Evolutionary conservation across 2,113 vertebrate genomes (phyloP).

Genomic region (Neogobius melanostomus): DNA sequence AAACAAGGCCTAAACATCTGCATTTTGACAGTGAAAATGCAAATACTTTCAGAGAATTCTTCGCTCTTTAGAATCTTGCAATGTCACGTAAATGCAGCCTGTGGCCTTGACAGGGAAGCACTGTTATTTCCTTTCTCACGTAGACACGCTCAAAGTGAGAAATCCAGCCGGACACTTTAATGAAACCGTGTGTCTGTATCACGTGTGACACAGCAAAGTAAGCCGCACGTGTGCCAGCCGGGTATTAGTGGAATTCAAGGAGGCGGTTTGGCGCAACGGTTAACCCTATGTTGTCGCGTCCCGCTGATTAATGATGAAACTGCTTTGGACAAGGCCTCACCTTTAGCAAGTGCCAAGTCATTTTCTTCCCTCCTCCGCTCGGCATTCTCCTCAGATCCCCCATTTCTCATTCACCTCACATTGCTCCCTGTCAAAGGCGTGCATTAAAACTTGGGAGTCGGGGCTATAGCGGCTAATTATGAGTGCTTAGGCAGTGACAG

Average conservation of each 20-base stretch:
- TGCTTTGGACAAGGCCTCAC: slow-evolving; percentile 46
- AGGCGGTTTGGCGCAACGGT: slow-evolving; percentile 37
- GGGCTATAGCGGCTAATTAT: slow-evolving; percentile 44
- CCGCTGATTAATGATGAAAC: slow-evolving; percentile 47
- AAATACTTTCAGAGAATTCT: no score
- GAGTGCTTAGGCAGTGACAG: slow-evolving; percentile 51
- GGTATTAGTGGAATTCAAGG: slow-evolving; percentile 30
- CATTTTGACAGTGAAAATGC: no score
- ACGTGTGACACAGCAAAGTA: no score
- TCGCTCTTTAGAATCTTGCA: no score
- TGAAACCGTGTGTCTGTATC: background rate
- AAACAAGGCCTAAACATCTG: no score
- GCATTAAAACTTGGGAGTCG: background rate
- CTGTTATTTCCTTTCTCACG: background rate
- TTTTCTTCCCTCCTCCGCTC: slow-evolving; percentile 43
- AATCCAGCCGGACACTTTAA: background rate
- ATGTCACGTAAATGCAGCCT: no score
- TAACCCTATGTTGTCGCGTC: slow-evolving; percentile 28
- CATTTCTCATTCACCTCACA: background rate
- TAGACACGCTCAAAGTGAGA: background rate
- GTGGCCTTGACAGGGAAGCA: no score
- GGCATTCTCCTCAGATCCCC: slow-evolving; percentile 7
- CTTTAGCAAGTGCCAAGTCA: slow-evolving; percentile 40
- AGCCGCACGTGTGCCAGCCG: slow-evolving; percentile 39
- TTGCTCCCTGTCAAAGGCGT: slow-evolving; percentile 15